Evolutionary conservation across 2,888 invertebrate species (phyloP).

Genomic region (Orthosia gothica): DNA sequence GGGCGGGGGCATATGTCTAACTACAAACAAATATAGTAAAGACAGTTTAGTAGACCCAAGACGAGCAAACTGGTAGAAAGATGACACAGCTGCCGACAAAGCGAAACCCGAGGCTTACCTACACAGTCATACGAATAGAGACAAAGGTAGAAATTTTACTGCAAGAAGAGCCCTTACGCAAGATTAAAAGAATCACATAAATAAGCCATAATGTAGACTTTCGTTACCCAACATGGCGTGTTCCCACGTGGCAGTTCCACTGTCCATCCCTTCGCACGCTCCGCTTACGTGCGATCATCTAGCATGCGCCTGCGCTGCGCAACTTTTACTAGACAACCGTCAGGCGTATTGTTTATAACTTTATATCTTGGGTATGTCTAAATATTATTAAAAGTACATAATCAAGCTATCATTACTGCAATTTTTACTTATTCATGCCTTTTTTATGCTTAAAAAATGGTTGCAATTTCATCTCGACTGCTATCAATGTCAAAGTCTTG

Average conservation of each 20-base stretch:
- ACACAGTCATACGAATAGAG: not conserved
- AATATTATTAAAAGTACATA: not conserved
- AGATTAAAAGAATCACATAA: not conserved
- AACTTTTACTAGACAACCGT: slow-evolving; percentile 1
- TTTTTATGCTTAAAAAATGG: too few species aligned
- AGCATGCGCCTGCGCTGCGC: slow-evolving; percentile 6
- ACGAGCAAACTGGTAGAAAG: not conserved
- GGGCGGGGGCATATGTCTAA: too few species aligned
- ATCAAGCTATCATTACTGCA: not conserved
- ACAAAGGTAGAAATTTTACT: not conserved
- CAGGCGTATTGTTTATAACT: not conserved
- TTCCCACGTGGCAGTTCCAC: slow-evolving; percentile 16
- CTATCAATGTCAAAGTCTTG: too few species aligned
- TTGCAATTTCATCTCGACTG: too few species aligned
- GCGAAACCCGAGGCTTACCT: not conserved
- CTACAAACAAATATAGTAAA: too few species aligned
- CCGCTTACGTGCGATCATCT: slow-evolving; percentile 22
- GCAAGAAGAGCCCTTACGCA: not conserved
- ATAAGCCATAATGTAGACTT: not conserved
- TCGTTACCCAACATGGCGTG: slow-evolving; percentile 2
- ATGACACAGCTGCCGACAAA: not conserved
- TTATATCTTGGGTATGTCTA: not conserved
- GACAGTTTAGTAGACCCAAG: too few species aligned
- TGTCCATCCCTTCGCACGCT: slow-evolving; percentile 39
- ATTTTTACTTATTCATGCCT: not conserved